Conservation (phyloP, 2,888 invertebrate genomes). For the Cephus spinipes region DNA sequence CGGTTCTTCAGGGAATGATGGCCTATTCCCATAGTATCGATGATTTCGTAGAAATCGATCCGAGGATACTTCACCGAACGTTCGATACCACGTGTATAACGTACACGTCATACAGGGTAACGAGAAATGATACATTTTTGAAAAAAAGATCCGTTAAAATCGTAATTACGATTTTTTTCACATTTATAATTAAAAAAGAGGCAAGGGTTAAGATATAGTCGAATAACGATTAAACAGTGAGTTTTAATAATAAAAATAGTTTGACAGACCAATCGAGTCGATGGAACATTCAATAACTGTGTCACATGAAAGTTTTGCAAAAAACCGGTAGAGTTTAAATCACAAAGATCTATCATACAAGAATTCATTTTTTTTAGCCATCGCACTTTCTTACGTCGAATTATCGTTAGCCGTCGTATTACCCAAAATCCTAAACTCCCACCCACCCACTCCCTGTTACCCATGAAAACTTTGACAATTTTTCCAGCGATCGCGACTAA, state of each 20-base stretch:
- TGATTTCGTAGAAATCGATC: conserved; percentile 19
- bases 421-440: not conserved
- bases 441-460: not conserved
- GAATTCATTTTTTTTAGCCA: not conserved
- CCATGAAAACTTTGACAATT: not conserved
- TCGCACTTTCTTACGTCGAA: not conserved
- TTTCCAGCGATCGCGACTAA: not conserved
- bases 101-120: too few species aligned
- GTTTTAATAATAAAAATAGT: conserved; percentile 66
- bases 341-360: conserved; percentile 23
- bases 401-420: too few species aligned
- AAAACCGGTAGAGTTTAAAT: conserved; percentile 35
- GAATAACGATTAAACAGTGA: conserved; percentile 63
- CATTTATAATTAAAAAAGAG: too few species aligned
- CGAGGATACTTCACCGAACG: not conserved
- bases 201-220: too few species aligned
- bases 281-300: conserved; percentile 49
- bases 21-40: conserved; percentile 13
- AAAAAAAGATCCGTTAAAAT: too few species aligned
- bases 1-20: conserved; percentile 30
- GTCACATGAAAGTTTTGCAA: conserved; percentile 49
- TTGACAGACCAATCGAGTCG: conserved; percentile 56
- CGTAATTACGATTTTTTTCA: too few species aligned
- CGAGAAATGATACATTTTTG: too few species aligned
- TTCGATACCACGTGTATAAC: too few species aligned